Base-by-base conservation (phyloP, 2,113 vertebrate genomes). In the Mormoops blainvillei region DNA sequence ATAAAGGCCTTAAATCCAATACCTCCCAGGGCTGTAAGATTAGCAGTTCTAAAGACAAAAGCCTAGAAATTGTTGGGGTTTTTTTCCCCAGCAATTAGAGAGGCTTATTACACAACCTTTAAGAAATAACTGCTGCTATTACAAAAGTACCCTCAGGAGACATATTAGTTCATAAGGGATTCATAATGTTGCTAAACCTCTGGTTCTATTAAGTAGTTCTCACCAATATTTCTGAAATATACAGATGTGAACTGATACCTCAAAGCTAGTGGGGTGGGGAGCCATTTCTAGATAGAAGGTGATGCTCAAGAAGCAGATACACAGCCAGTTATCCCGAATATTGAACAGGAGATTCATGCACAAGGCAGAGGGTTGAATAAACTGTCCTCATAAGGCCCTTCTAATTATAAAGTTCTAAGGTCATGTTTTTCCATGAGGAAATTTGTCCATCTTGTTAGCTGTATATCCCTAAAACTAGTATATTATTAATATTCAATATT, bases 1-100 rank as follows among this genome's bases (percentile, higher is more conserved):
- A 96, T 91, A 97, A 98, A 96, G 86, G 86, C 68, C 95, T 93
- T 91, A 97, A 96, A 91, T 90, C 54, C 54, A 97, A 86, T 89
- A 96, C 36, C 85, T 95, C 86, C 61, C 87, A 80, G 43, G 26
- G 61, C 89, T 87, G 22, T 95, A 96, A 96, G 88, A 97, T 91
- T 91, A 96, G 91, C 45, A 93, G 52, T 65, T 89, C 36, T 94
- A 96, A 89, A 96, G 63, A 78, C 85, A 97, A 91, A 95, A 61
- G 50, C 86, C 91, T 95, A 93, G 33, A 95, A 92, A 88, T 58
- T 92, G 83, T 86, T 91, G 31, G 87, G 43, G 1, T n/a, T 95
- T 89, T 80, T 61, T 18, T 5, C 24, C 56, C 22, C 58, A 97
- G 58, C 92, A 92, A 95, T 74, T 90, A 90, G 18, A 95, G 83